phyloP scores from a whole-genome alignment of 2,797 vertebrate genomes.

The Enteromius viviparus region DNA sequence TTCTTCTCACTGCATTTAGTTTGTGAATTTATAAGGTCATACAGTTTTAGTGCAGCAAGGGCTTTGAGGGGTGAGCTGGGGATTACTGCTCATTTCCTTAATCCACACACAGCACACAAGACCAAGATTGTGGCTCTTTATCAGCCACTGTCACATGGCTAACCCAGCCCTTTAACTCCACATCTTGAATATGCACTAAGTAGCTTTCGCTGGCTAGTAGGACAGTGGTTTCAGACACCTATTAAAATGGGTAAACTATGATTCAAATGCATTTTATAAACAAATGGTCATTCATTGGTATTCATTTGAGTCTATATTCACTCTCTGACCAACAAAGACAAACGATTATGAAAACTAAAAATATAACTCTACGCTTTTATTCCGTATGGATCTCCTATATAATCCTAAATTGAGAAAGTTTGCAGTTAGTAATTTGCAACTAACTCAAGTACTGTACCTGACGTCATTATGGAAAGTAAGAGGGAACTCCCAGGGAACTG shows the following conservation, averaged over 20 bases:
- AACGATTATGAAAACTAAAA: background rate
- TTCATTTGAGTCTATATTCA: background rate
- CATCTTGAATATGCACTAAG: conserved; percentile 1
- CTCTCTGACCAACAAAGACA: background rate
- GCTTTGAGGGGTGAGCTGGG: conserved; percentile 18
- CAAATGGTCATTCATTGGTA: background rate
- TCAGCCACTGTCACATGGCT: conserved; percentile 26
- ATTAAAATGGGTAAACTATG: background rate
- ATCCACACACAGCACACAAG: conserved; percentile 28
- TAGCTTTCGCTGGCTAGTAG: background rate
- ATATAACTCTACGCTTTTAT: background rate
- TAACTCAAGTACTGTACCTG: conserved; percentile 20
- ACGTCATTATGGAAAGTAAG: conserved; percentile 33
- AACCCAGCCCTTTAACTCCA: conserved; percentile 22
- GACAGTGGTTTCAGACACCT: background rate
- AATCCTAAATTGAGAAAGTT: background rate
- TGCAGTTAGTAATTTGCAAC: background rate
- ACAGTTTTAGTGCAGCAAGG: conserved; percentile 8
- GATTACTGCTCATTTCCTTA: conserved; percentile 19
- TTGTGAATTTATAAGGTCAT: conserved; percentile 7
- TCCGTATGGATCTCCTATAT: background rate
- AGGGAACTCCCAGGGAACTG: conserved; percentile 35
- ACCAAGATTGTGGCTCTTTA: conserved; percentile 18
- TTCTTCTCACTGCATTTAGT: background rate
- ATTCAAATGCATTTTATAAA: background rate